Base-by-base conservation (phyloP, 2,113 vertebrate genomes). In the Bubo scandiacus region DNA sequence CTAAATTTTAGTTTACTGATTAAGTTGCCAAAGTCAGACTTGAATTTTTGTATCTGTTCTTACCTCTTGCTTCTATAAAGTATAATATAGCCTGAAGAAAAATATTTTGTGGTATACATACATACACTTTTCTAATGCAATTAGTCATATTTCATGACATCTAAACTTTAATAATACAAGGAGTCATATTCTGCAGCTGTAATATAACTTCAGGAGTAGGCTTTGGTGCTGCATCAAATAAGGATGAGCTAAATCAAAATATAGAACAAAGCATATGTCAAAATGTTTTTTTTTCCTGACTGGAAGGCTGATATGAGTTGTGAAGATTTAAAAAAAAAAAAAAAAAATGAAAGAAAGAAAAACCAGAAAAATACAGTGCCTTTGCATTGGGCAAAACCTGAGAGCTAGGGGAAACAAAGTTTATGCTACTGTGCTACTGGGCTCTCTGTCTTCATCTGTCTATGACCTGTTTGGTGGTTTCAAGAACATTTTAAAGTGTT, bases 381-480 rank as follows among this genome's bases (percentile, higher is more conserved):
- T 90, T 72, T 52, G 18, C 9, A 17, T 1, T 58, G 30, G 10
- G 2, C 19, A 57, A 77, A 77, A 63, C 2, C 32, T 34, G 47
- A 77, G 38, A 43, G 11, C 22, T 79, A n/a, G 29, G 25, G 23
- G 27, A 83, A 54, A 42, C 5, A 75, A 29, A 67, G 21, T 68
- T n/a, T 20, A 12, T 75, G 12, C 18, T 65, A 12, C 23, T 8
- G 6, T 65, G 32, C 3, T 59, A 0, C 49, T 63, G n/a, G 16
- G 5, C 13, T 68, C 15, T 73, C 8, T 62, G 0, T 47, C 61
- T 49, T 72, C 19, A 11, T 63, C 47, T 4, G 0, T 61, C 11
- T 51, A 0, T 40, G 80, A 47, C 14, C 5, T 65, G 11, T 42
- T 54, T n/a, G 27, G 11, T 22, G 36, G 23, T 43, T 73, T 49